Base-by-base conservation (phyloP, 2,797 vertebrate species). In the Enteromius paludinosus region DNA sequence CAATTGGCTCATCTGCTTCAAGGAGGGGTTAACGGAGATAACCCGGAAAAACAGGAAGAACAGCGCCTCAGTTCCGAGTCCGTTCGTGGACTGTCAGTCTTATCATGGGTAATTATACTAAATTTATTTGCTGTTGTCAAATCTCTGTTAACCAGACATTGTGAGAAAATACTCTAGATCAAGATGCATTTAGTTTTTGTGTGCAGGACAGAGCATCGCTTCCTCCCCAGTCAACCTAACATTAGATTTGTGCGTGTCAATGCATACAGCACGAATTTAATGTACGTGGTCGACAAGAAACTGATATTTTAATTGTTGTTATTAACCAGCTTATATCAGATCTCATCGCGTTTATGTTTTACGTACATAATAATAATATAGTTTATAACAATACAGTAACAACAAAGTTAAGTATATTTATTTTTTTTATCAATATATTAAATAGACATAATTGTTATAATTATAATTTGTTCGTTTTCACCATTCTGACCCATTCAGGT, bases 31-130 rank as follows among this genome's bases (percentile, higher is more conserved):
- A 41, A 2, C 11, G 2, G 5, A 7, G 1, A 43, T 20, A 91
- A 91, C 88, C 88, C 93, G 94, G 95, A 95, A 94, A 87, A 88
- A 66, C 14, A 41, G 10, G 1, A 18, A 62, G 1, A 14, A 28
- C 7, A 56, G 66, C 43, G 49, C 41, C 78, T 76, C 72, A 70
- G 28, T 79, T 35, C 81, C 47, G 56, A 54, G 72, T 75, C 85
- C 33, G 52, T 45, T 20, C 43, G 70, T 38, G 66, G 65, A 45
- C 62, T 41, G 61, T 52, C 78, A 35, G 71, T 59, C 66, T 56
- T 71, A 69, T 75, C 86, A 96, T 95, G 93, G 94, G 95, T 95
- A 94, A 95, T 90, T 94, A 87, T 88, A 4, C 64, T 4, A 62
- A 15, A 69, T 70, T 61, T 56, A 33, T 80, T 77, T 41, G 45